Percentiles rank a stretch among this genome's conserved stretches.
Evolutionary conservation across 2,888 invertebrate species (phyloP).

Genomic region (Seira musarum): DNA sequence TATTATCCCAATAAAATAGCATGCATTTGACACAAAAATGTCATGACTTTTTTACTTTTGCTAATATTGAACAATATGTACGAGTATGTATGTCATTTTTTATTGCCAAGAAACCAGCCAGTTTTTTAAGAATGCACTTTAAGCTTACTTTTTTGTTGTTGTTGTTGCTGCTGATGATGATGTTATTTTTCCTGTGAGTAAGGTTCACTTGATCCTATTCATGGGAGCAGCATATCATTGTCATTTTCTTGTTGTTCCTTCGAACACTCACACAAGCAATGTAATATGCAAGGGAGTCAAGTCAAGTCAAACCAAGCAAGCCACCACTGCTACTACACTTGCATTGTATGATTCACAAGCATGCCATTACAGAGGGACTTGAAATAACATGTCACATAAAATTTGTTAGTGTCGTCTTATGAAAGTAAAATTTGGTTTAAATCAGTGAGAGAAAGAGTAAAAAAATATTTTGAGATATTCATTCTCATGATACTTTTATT

Average conservation of each 20-base stretch:
- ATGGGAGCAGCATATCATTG: neutral
- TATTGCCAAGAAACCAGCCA: constrained; percentile 11
- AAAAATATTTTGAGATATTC: constrained; percentile 38
- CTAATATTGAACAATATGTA: constrained; percentile 23
- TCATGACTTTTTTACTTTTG: constrained; percentile 36
- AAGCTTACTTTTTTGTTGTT: constrained; percentile 1
- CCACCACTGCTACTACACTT: too few species aligned
- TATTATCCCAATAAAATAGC: constrained; percentile 17
- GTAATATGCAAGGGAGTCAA: neutral
- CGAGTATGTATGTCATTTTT: constrained; percentile 41
- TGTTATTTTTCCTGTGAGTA: constrained; percentile 21
- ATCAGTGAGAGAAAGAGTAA: constrained; percentile 24
- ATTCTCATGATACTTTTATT: constrained; percentile 12
- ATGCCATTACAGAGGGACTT: constrained; percentile 8
- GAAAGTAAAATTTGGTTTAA: constrained; percentile 47
- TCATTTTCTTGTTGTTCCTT: too few species aligned
- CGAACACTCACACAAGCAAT: neutral
- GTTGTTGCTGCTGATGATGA: constrained; percentile 27
- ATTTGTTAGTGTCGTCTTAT: constrained; percentile 22
- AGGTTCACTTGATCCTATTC: neutral
- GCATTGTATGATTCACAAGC: constrained; percentile 22
- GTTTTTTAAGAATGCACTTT: constrained; percentile 8
- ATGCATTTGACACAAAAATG: constrained; percentile 48
- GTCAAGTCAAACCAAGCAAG: too few species aligned
- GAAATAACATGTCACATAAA: constrained; percentile 41